These are phyloP conservation scores for Solenopsis fugax DNA, from an alignment of 1,140 invertebrate genomes.

Conservation along the genomic window DNA sequence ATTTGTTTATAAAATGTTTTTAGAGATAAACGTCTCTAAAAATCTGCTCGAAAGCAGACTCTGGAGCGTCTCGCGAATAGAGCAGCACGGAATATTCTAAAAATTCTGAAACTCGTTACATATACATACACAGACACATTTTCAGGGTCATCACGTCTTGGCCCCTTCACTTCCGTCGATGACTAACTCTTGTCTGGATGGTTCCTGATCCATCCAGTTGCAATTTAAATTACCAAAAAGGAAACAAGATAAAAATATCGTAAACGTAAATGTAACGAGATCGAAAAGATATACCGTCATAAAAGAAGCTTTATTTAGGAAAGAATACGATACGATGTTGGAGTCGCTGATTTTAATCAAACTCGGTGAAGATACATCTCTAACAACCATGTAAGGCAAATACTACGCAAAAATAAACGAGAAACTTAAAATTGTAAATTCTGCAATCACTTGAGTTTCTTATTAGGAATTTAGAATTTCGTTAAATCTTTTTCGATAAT, in stretches of 20 bases:
- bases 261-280: conserved; percentile 10
- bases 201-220: background rate
- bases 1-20: background rate
- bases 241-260: background rate
- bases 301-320: background rate
- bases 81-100: conserved; percentile 17
- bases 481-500: background rate
- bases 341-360: too few species aligned
- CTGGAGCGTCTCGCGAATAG: background rate
- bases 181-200: conserved; percentile 1
- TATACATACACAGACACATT: conserved; percentile 8
- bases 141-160: conserved; percentile 37
- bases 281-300: background rate
- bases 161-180: conserved; percentile 38
- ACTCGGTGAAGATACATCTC: too few species aligned
- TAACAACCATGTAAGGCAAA: too few species aligned
- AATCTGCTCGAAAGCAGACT: conserved; percentile 13
- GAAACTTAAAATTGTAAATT: too few species aligned
- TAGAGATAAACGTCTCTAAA: background rate
- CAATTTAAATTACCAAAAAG: conserved; percentile 27
- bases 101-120: conserved; percentile 47
- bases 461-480: too few species aligned
- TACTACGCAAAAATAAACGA: too few species aligned
- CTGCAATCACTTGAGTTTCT: too few species aligned
- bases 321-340: background rate